Percentiles rank a stretch among this genome's conserved stretches.
phyloP scores from a whole-genome alignment of 2,888 invertebrate species.

The Phaonia tiefii region DNA sequence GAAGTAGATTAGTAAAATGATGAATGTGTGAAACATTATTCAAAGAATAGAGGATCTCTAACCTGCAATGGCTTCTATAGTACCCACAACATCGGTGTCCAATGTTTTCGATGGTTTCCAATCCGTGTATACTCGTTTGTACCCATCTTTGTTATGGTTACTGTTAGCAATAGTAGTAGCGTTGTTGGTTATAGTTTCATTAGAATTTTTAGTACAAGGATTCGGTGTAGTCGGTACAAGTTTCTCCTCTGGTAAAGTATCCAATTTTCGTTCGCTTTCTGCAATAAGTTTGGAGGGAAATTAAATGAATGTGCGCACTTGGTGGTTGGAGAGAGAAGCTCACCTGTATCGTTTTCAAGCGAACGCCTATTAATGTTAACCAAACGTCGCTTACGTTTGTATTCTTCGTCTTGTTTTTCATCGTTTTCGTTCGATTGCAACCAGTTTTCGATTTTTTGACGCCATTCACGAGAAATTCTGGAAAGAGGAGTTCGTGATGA shows the following conservation, averaged over 20 bases:
- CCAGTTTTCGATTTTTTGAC: conserved; percentile 96
- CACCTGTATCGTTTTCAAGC: conserved; percentile 92
- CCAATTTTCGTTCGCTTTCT: conserved; percentile 91
- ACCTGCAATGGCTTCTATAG: conserved; percentile 94
- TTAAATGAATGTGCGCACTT: too few relatives aligned
- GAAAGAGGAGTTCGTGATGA: not conserved
- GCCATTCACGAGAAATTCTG: conserved; percentile 87
- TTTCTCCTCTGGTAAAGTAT: conserved; percentile 88
- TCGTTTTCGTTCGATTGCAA: conserved; percentile 92
- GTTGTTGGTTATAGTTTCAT: conserved; percentile 68
- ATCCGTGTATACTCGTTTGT: conserved; percentile 86
- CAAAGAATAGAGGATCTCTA: conserved; percentile 61
- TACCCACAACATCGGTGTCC: conserved; percentile 90
- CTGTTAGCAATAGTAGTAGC: conserved; percentile 55
- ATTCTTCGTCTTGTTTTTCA: conserved; percentile 87
- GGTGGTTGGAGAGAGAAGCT: too few relatives aligned
- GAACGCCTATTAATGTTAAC: conserved; percentile 87
- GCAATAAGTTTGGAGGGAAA: conserved; percentile 55
- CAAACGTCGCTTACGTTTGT: conserved; percentile 85
- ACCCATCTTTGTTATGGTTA: conserved; percentile 79
- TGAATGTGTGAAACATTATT: not conserved
- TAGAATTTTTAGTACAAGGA: conserved; percentile 78
- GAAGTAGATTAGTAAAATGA: conserved; percentile 56
- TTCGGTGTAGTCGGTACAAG: conserved; percentile 73
- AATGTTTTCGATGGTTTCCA: conserved; percentile 90